phyloP scores from a whole-genome alignment of 1,140 invertebrate species.

The Adoxophyes honmai region DNA sequence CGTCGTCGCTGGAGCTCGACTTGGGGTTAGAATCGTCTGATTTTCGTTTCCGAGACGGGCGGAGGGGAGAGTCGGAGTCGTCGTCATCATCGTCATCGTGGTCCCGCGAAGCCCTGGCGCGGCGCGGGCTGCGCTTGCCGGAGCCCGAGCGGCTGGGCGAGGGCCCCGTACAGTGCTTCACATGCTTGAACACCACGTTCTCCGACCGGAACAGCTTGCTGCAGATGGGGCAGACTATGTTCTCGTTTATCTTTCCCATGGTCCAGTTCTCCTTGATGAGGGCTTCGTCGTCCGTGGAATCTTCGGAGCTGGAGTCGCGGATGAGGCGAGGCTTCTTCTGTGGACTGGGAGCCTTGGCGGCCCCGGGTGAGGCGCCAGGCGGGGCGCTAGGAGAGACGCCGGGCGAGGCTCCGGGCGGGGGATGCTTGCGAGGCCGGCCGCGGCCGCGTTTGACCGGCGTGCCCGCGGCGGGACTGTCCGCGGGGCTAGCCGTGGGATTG shows the following conservation, averaged over 20 bases:
- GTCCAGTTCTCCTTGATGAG: constrained; percentile 69
- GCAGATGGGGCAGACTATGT: constrained; percentile 73
- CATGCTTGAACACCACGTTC: constrained; percentile 75
- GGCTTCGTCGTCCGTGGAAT: constrained; percentile 50
- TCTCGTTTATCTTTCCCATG: constrained; percentile 71
- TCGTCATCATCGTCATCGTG: constrained; percentile 42
- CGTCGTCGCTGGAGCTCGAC: constrained; percentile 29
- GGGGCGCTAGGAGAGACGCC: constrained; percentile 25
- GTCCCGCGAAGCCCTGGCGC: constrained; percentile 46
- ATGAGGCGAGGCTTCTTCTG: constrained; percentile 57
- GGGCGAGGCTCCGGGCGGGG: constrained; percentile 37
- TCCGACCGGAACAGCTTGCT: constrained; percentile 70
- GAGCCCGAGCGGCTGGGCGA: constrained; percentile 64
- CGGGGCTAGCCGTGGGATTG: constrained; percentile 19
- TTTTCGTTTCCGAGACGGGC: constrained; percentile 36
- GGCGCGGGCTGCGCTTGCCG: constrained; percentile 48
- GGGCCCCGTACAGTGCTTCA: constrained; percentile 72
- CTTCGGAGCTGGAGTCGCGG: constrained; percentile 46
- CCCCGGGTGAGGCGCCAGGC: constrained; percentile 33
- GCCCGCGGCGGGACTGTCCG: constrained; percentile 27
- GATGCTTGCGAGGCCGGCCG: constrained; percentile 66
- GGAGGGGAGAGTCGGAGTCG: constrained; percentile 16
- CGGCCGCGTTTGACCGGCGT: constrained; percentile 62
- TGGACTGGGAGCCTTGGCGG: constrained; percentile 39
- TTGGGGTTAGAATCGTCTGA: constrained; percentile 40